Evolutionary conservation across 30 jellyfish, hydroid and myxozoan genomes (phyloP).

Genomic region (Turritopsis dohrnii): DNA sequence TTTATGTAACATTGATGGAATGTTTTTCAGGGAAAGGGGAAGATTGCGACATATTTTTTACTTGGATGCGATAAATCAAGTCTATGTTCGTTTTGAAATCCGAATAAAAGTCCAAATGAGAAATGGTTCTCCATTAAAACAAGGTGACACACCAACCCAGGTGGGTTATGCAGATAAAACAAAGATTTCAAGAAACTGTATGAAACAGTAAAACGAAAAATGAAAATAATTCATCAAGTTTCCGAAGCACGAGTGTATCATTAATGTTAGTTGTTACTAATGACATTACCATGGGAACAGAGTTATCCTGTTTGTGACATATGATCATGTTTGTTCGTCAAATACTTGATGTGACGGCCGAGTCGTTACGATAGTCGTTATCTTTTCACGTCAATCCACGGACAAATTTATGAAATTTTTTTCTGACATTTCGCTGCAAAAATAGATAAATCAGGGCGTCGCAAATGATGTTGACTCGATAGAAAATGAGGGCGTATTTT

Average conservation of each 20-base stretch:
- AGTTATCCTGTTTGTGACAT: too few relatives aligned
- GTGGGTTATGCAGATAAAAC: too few relatives aligned
- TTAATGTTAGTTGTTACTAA: too few relatives aligned
- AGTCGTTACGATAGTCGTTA: not conserved
- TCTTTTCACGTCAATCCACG: not conserved
- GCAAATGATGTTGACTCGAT: not conserved
- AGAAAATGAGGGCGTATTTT: not conserved
- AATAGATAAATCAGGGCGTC: slow-evolving; percentile 4
- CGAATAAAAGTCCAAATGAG: too few relatives aligned
- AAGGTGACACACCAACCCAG: too few relatives aligned
- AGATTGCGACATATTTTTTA: slow-evolving; percentile 25
- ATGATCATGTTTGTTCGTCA: not conserved
- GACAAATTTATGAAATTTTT: not conserved
- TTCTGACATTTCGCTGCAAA: not conserved
- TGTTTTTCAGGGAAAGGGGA: slow-evolving; percentile 45
- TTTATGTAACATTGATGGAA: too few relatives aligned
- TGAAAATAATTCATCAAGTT: too few relatives aligned
- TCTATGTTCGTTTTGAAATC: not conserved
- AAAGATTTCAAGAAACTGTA: too few relatives aligned
- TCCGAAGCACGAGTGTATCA: too few relatives aligned
- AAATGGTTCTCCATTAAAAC: too few relatives aligned
- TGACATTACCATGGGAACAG: too few relatives aligned
- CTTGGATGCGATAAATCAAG: slow-evolving; percentile 40
- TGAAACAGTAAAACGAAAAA: too few relatives aligned
- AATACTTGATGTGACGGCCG: not conserved